Base-by-base conservation (phyloP, 1,140 invertebrate genomes). In the Drosophila baimaii region DNA sequence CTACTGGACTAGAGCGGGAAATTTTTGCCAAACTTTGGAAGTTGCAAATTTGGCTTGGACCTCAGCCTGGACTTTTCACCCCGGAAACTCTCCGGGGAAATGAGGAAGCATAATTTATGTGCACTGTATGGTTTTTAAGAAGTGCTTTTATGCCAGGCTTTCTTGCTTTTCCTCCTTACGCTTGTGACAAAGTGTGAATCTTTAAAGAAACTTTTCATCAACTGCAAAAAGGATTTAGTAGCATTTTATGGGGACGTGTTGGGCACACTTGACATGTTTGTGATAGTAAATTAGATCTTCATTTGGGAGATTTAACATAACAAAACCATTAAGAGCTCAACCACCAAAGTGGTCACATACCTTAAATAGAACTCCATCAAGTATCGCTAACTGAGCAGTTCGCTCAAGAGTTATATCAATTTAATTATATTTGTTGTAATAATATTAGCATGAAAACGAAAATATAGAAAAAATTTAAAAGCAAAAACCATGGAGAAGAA, bases 21-120 rank as follows among this genome's bases (percentile, higher is more conserved):
- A 39, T 37, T 23, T 10, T 10, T 12, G 44, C 6, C 29, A 25
- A 72, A 72, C 68, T 73, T 73, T 72, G 72, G 37, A 47, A 72
- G 61, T 72, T 46, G 65, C 46, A 72, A 52, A 39, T 72, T 72
- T 35, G 13, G 35, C 19, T 15, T 27, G 44, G 19, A 56, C 62
- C 31, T 17, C 29, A 25, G 19, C 55, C 19, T 33, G 29, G 10
- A 17, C 43, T 33, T 31, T 21, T 33, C 12, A 5, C 9, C 5
- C 33, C 15, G 63, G 10, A 31, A 57, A 68, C 9, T 71, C 55
- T 37, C 55, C n/a, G 29, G 70, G 70, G 47, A n/a, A 73, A 62
- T 52, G 43, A 29, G 31, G 37, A 19, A 72, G 19, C n/a, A 51
- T 61, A 46, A 61, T 59, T 72, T 61, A 52, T 73, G 66, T 27